Base-by-base conservation (phyloP, 2,888 invertebrate genomes). In the Lasioglossum morio region DNA sequence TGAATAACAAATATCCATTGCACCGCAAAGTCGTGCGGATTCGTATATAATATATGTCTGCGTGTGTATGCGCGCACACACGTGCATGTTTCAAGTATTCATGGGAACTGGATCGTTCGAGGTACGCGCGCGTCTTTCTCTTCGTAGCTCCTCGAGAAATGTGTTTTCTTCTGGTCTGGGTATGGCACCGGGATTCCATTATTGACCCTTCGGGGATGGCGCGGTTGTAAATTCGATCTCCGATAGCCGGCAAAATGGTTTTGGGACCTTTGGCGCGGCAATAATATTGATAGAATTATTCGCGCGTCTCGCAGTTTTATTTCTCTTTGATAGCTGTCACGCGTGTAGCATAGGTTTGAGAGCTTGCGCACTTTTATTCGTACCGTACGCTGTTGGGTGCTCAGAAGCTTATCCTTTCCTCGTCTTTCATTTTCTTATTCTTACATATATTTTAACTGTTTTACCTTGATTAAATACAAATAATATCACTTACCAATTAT, bases 21-120 rank as follows among this genome's bases (percentile, higher is more conserved):
- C 83, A 19, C 48, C 46, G 85, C 80, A 70, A 78, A 82, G 78
- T 84, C 89, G 77, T 84, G 89, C 89, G 76, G 81, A 79, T 69
- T 57, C 77, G 72, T 69, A 69, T 79, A 70, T 60, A 81, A 48
- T 34, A 23, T 66, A 23, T 12, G 2, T 10, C 19, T 19, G 34
- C 34, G 66, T 19, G 34, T n/a, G n/a, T 40, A 40, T 5, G n/a
- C 12, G 40, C 37, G n/a, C 40, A 12, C 12, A 40, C 70, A 37
- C 69, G n/a, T n/a, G 77, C 69, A 77, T 63, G 76, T 77, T 80
- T 19, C 72, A 66, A 72, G 72, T 88, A 85, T 89, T 83, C 86
- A 87, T 90, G 90, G 84, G 89, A 90, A 90, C 84, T 90, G 87
- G 86, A 87, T 86, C 89, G 90, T 81, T 84, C 84, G 76, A 48